Base-by-base conservation (phyloP, 2,888 invertebrate species). In the Adelognathus sp. region DNA sequence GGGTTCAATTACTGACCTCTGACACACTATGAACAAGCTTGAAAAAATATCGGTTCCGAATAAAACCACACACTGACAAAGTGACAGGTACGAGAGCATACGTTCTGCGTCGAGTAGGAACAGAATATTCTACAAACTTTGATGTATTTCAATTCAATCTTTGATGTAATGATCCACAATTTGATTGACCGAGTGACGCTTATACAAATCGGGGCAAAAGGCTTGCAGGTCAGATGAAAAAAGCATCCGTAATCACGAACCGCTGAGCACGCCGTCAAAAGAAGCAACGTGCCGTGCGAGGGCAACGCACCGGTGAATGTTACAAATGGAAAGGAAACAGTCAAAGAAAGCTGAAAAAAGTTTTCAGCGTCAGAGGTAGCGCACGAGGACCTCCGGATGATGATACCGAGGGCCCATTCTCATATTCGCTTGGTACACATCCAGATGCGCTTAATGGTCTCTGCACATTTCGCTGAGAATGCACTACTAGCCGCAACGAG, bases 401-500 rank as follows among this genome's bases (percentile, higher is more conserved):
- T 84, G 75, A 82, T 82, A 77, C 79, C 81, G 81, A 83, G 81
- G 81, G 83, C 81, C 77, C 82, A 83, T 83, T 83, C 81, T 83
- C 73, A 16, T 77, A 70, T 78, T 80, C 61, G 52, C 61, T 66
- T 52, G 81, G 67, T 70, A 81, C 83, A 84, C 82, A 82, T 79
- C 79, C 80, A 63, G 82, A 84, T 85, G 81, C 82, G 81, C 81
- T 84, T 84, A 85, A 86, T 84, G 84, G 80, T 81, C 76, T 24
- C 83, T 83, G 82, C 81, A 83, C 82, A 84, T 81, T 69, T 69
- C 39, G 72, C 46, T 58, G 64, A 75, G 77, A 67, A 80, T 82
- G 52, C 74, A 66, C 71, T 58, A 75, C 80, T 77, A 66, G 72
- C 80, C 80, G 72, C 81, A 80, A 76, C 82, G 81, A 83, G 81